Base-by-base conservation (phyloP, 1,140 invertebrate genomes). In the Ips nitidus region DNA sequence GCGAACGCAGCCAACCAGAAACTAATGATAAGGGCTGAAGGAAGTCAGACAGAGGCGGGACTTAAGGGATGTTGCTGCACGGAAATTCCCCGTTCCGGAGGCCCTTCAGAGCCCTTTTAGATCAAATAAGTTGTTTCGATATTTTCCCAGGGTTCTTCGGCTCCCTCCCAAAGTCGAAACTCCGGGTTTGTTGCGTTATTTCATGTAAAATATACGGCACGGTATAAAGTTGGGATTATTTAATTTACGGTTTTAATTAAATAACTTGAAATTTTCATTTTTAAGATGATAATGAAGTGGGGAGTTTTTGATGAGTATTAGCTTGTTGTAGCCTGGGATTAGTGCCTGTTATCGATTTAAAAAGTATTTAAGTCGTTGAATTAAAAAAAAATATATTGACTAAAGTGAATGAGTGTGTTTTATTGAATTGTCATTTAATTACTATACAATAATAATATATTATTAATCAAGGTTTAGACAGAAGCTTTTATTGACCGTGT, bases 1-100 rank as follows among this genome's bases (percentile, higher is more conserved):
- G 72, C 71, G 76, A 67, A 77, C 70, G 66, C 78, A 78, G 68
- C 76, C 77, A 79, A 75, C 76, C 76, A 78, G 78, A 79, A 79
- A 79, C 75, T 77, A 72, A 73, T 76, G 78, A 79, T 79, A 79
- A 79, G 78, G 78, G 75, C 75, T 64, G 70, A 69, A 66, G 71
- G 73, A 76, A 75, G 73, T 75, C 71, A 70, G 59, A 68, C 72
- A 73, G 69, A 65, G 72, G 74, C 72, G 74, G 74, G 70, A 70
- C 67, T 69, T 69, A 50, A 55, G 59, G 67, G 67, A 66, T 47
- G 50, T 42, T 45, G 47, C 3, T 52, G 45, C 47, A 56, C 62
- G 66, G 62, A 52, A 68, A 58, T 52, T n/a, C 60, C 63, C 42
- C 38, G 7, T 67, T 62, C 62, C 53, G 58, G 62, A 55, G 62